Base-by-base conservation (phyloP, 2,888 invertebrate species). In the Metopia argyrocephala region DNA sequence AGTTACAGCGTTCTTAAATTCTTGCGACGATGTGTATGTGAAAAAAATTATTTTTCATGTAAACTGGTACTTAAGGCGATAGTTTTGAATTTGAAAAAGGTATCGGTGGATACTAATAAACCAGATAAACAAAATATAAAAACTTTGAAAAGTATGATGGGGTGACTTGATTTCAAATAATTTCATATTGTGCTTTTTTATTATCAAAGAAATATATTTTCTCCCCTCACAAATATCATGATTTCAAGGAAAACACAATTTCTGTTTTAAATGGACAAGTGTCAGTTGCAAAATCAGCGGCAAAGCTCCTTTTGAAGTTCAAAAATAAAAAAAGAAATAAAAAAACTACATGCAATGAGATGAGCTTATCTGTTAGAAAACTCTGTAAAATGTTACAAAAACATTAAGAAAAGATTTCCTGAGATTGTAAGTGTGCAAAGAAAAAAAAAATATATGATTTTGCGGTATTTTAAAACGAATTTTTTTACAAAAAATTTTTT, bases 371-470 rank as follows among this genome's bases (percentile, higher is more conserved):
- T 56, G 12, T 6, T 38, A 38, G 15, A 54, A 78, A 61, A 38
- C 15, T 25, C 68, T 74, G 57, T 61, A n/a, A 70, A 57, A 28
- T 57, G 45, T 27, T 23, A 45, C 38, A 65, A 78, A 20, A 66
- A 28, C 74, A 31, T 66, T 54, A 70, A 70, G 62, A 56, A 78
- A 75, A 81, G 74, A 78, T 81, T 81, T 78, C 81, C 81, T 81
- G 81, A 81, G 81, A 74, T 78, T 74, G 69, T n/a, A n/a, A 20
- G 45, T 46, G 38, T 38, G 6, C 46, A 66, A 56, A 28, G 21
- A 46, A 76, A 57, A 61, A 54, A 31, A 62, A 18, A n/a, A 68
- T 46, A 21, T 48, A 68, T n/a, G 23, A 65, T 66, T 78, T 78
- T 78, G 78, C 81, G 78, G 74, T 70, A 65, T 78, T 76, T 62